Base-by-base conservation (phyloP, 1,140 invertebrate species). In the Bicyclus anynana region DNA sequence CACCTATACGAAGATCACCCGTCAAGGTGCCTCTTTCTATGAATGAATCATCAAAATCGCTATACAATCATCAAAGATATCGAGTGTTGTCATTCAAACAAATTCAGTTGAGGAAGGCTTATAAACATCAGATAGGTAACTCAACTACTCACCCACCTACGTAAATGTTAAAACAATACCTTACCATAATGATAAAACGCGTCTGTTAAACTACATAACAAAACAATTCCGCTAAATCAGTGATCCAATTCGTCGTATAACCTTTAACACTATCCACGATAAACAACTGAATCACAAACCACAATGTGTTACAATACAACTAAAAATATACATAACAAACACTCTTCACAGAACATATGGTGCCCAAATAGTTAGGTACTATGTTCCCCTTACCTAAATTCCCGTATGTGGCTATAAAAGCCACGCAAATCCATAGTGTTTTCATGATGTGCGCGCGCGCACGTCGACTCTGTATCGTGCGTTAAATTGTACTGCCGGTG, bases 361-460 rank as follows among this genome's bases (percentile, higher is more conserved):
- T 33, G 10, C n/a, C 10, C 4, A 1, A 33, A 33, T 33, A 2
- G 1, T 12, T 7, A 12, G n/a, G n/a, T n/a, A n/a, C n/a, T n/a
- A 12, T 33, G 1, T 33, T 33, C 9, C 16, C 16, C 37, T 47
- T 51, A 61, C 59, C 59, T 51, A 38, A 17, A 37, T 33, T 50
- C 37, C 59, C 59, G 17, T 18, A 38, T 17, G 33, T 51, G 59
- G 44, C 37, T 17, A 61, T 14, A 20, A 63, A 38, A 42, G 54
- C 46, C 38, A 63, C 17, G 17, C 38, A 63, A 63, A 63, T 59
- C 61, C 61, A 63, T 13, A 59, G 20, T 21, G 29, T 59, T 20
- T 16, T 42, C 61, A 63, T 63, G 47, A 27, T 61, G 14, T 50
- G 61, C 61, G 55, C 61, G 47, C 21, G 51, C 61, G 56, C 61